Evolutionary conservation across 1,140 invertebrate species (phyloP).

Genomic region (Catajapyx aquilonaris): DNA sequence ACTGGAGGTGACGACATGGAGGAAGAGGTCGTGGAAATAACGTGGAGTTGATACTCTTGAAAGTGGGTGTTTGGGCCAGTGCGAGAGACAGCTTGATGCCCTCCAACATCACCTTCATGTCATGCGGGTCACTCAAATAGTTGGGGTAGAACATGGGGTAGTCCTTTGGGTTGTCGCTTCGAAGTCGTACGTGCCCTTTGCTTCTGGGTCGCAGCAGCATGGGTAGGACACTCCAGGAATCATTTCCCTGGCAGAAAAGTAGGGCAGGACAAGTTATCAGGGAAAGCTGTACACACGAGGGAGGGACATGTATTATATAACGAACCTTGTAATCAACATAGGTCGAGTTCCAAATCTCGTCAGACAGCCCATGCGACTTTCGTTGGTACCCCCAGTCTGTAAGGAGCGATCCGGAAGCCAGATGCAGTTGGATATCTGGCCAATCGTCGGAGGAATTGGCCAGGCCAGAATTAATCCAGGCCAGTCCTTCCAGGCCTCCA

Average conservation of each 20-base stretch:
- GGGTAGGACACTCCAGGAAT: slow-evolving; percentile 40
- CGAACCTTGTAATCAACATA: slow-evolving; percentile 35
- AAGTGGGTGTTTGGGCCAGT: slow-evolving; percentile 32
- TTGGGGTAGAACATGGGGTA: slow-evolving; percentile 62
- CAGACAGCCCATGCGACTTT: slow-evolving; percentile 37
- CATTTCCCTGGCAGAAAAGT: too few species aligned
- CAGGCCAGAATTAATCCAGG: slow-evolving; percentile 30
- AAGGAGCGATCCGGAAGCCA: slow-evolving; percentile 42
- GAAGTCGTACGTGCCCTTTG: slow-evolving; percentile 39
- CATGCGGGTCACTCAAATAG: slow-evolving; percentile 45
- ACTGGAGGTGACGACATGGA: slow-evolving; percentile 26
- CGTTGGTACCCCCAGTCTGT: slow-evolving; percentile 51
- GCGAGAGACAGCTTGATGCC: slow-evolving; percentile 38
- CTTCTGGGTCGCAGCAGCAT: slow-evolving; percentile 46
- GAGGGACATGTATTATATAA: too few species aligned
- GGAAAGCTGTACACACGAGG: too few species aligned
- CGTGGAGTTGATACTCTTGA: slow-evolving; percentile 28
- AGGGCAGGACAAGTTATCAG: too few species aligned
- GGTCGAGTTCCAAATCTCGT: slow-evolving; percentile 38
- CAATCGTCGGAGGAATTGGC: slow-evolving; percentile 36
- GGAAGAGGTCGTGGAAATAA: slow-evolving; percentile 24
- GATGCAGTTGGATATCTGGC: slow-evolving; percentile 56
- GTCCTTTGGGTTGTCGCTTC: slow-evolving; percentile 36
- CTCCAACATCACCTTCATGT: slow-evolving; percentile 43
- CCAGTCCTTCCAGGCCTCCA: slow-evolving; percentile 48